phyloP scores from a whole-genome alignment of 2,113 vertebrate species.

The Crypturellus undulatus region DNA sequence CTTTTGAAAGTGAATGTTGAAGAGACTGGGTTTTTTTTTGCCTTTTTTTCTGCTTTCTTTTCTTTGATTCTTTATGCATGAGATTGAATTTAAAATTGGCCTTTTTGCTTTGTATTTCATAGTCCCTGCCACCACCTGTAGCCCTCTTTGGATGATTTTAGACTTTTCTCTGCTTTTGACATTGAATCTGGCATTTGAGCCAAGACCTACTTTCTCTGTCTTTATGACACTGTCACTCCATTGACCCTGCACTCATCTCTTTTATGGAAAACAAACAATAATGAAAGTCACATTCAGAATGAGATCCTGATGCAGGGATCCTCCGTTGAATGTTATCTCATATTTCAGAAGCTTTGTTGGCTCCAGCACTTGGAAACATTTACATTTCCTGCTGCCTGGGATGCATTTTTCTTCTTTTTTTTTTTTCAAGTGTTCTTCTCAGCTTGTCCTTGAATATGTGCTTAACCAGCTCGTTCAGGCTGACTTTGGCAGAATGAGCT shows the following conservation, averaged over 20 bases:
- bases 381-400: not conserved
- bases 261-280: slow-evolving; percentile 13
- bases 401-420: not conserved
- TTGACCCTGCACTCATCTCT: slow-evolving; percentile 13
- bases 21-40: not conserved
- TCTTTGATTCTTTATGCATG: not conserved
- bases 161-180: not conserved
- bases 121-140: not conserved
- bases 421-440: not conserved
- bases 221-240: not conserved
- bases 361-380: slow-evolving; percentile 34
- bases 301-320: not conserved
- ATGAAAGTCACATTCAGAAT: slow-evolving; percentile 13
- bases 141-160: slow-evolving; percentile 10
- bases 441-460: slow-evolving; percentile 1
- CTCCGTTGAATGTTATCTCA: slow-evolving; percentile 59
- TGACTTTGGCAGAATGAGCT: not conserved
- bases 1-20: not conserved
- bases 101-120: not conserved
- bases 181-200: not conserved
- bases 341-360: slow-evolving; percentile 51
- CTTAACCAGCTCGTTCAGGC: not conserved
- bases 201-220: slow-evolving; percentile 21
- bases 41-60: not conserved
- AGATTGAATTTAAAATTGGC: not conserved